Evolutionary conservation across 1,140 invertebrate genomes (phyloP).

Genomic region (Drosophila sproati): DNA sequence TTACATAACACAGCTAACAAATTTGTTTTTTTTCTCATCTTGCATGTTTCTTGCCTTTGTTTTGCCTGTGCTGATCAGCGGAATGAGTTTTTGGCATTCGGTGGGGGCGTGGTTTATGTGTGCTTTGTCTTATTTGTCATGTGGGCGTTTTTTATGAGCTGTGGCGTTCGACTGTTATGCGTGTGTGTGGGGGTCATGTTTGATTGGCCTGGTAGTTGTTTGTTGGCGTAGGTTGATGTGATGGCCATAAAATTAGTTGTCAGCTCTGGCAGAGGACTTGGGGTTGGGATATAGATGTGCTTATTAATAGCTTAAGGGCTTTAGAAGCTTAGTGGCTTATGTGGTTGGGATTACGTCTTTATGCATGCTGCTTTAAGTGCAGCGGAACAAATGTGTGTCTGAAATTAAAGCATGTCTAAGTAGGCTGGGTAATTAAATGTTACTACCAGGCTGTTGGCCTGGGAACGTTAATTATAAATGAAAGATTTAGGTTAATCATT

Average conservation of each 20-base stretch:
- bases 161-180: constrained; percentile 28
- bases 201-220: constrained; percentile 76
- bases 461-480: no score
- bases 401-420: constrained; percentile 4
- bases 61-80: constrained; percentile 54
- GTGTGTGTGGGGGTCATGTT: constrained; percentile 49
- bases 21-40: constrained; percentile 35
- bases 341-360: constrained; percentile 31
- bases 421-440: constrained; percentile 7
- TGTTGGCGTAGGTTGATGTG: constrained; percentile 63
- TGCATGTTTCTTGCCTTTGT: constrained; percentile 15
- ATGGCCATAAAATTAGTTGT: constrained; percentile 70
- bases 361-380: constrained; percentile 27
- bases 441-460: not conserved
- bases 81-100: constrained; percentile 46
- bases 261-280: constrained; percentile 17
- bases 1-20: constrained; percentile 80
- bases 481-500: no score
- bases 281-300: constrained; percentile 35
- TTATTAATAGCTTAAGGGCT: constrained; percentile 71
- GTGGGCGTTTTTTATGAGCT: constrained; percentile 61
- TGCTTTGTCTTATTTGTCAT: constrained; percentile 78
- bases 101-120: constrained; percentile 68
- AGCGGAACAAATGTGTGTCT: constrained; percentile 1
- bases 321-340: constrained; percentile 32